Percentiles rank a stretch among this genome's conserved stretches.
Evolutionary conservation across 35 echinoderm and acorn worm genomes (phyloP).

Genomic region (Hemicentrotus pulcherrimus): DNA sequence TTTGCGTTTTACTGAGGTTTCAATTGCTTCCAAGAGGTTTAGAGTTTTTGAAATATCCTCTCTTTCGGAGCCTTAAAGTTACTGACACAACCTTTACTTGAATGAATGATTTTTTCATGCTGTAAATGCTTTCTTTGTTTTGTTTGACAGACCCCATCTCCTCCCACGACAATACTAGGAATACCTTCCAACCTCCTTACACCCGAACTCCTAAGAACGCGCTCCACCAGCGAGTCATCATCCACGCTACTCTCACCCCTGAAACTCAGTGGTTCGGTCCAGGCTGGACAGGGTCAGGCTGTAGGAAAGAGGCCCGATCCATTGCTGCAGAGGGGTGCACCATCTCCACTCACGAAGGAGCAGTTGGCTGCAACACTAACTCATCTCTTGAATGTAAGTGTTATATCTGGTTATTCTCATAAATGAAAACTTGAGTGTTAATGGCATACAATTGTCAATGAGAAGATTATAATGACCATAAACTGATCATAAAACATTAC

Average conservation of each 20-base stretch:
- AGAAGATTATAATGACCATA: not conserved
- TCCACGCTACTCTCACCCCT: conserved; percentile 31
- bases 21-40: no score
- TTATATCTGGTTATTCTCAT: not conserved
- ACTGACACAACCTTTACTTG: no score
- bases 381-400: conserved; percentile 68
- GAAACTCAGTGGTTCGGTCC: conserved; percentile 35
- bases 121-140: not conserved
- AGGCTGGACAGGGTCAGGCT: conserved; percentile 20
- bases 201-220: conserved; percentile 68
- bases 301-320: conserved; percentile 19
- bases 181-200: conserved; percentile 72
- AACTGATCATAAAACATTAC: not conserved
- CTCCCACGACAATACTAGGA: conserved; percentile 55
- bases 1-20: no score
- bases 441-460: not conserved
- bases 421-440: not conserved
- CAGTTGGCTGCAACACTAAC: conserved; percentile 77
- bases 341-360: conserved; percentile 69
- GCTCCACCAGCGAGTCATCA: conserved; percentile 48
- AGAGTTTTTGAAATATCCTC: no score
- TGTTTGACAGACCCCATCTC: conserved; percentile 64
- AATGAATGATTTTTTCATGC: no score
- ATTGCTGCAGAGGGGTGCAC: conserved; percentile 45
- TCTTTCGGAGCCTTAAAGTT: no score